Percentiles rank a stretch among this genome's conserved stretches.
Conservation (phyloP, 2,113 vertebrate species). For the Cricetomys ansorgei region DNA sequence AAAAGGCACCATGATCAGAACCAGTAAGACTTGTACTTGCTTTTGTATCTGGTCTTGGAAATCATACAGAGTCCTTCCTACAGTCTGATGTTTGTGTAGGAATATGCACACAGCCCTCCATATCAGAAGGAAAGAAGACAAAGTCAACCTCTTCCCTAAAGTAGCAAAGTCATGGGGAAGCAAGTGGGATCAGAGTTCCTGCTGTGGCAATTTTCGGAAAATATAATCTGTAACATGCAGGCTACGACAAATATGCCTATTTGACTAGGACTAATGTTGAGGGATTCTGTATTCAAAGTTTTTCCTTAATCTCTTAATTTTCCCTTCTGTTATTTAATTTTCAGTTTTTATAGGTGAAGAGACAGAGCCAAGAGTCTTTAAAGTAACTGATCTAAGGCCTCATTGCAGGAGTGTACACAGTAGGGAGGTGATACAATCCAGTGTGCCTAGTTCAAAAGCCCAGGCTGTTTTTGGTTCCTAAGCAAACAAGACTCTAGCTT, state of each 20-base stretch:
- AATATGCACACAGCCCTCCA: neutral
- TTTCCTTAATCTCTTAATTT: neutral
- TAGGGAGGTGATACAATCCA: neutral
- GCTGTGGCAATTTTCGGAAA: neutral
- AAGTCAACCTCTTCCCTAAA: neutral
- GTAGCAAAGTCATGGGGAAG: neutral
- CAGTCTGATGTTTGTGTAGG: neutral
- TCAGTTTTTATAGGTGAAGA: neutral
- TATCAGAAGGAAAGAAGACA: neutral
- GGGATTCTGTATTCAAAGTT: neutral
- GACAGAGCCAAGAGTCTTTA: neutral
- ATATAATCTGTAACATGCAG: neutral
- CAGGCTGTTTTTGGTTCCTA: neutral
- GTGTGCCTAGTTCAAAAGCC: neutral
- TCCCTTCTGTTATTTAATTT: neutral
- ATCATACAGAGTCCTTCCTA: neutral
- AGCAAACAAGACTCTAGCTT: neutral
- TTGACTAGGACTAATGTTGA: neutral
- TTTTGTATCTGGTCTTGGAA: neutral
- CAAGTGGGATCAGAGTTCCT: neutral
- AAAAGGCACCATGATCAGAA: neutral
- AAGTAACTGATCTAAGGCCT: neutral
- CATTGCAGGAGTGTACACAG: too few species aligned
- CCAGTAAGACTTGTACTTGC: neutral
- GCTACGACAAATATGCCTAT: neutral